Percentiles rank a stretch among this genome's conserved stretches.
These are phyloP conservation scores for Petrocephalus schoutedeni DNA, from an alignment of 2,797 vertebrate genomes.

Conservation along the genomic window DNA sequence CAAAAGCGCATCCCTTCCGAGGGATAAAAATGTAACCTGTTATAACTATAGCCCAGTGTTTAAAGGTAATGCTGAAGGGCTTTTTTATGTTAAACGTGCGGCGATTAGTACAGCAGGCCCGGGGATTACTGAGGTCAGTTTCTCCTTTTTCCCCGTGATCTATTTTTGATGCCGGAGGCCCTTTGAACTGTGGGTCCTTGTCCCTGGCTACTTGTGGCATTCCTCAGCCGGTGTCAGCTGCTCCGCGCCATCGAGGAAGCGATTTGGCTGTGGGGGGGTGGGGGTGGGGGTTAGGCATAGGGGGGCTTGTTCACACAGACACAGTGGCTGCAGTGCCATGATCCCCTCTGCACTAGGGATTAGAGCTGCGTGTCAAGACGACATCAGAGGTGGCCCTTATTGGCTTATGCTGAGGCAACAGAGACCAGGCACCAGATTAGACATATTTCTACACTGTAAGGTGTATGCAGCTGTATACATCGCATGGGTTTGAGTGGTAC, in stretches of 20 bases:
- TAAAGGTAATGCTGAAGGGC: background rate
- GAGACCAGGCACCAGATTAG: background rate
- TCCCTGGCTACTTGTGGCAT: constrained; percentile 4
- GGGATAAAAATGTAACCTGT: constrained; percentile 11
- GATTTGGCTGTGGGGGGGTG: background rate
- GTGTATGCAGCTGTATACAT: background rate
- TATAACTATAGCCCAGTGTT: background rate
- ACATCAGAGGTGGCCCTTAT: background rate
- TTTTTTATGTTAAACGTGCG: background rate
- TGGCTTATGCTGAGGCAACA: background rate
- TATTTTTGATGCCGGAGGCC: constrained; percentile 15
- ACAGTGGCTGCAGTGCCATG: constrained; percentile 17
- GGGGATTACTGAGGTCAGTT: background rate
- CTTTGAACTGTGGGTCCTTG: background rate
- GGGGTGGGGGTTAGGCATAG: background rate
- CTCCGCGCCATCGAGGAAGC: constrained; percentile 16
- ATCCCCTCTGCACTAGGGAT: constrained; percentile 17
- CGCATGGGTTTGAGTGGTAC: background rate
- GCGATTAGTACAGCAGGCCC: background rate
- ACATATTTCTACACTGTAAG: background rate
- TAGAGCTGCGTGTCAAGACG: constrained; percentile 7
- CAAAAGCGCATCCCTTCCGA: background rate
- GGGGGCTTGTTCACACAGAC: constrained; percentile 22
- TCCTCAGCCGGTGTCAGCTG: constrained; percentile 23
- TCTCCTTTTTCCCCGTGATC: background rate